Percentiles rank a stretch among this genome's conserved stretches.
phyloP scores from a whole-genome alignment of 2,797 vertebrate species.

The Cyclura pinguis region DNA sequence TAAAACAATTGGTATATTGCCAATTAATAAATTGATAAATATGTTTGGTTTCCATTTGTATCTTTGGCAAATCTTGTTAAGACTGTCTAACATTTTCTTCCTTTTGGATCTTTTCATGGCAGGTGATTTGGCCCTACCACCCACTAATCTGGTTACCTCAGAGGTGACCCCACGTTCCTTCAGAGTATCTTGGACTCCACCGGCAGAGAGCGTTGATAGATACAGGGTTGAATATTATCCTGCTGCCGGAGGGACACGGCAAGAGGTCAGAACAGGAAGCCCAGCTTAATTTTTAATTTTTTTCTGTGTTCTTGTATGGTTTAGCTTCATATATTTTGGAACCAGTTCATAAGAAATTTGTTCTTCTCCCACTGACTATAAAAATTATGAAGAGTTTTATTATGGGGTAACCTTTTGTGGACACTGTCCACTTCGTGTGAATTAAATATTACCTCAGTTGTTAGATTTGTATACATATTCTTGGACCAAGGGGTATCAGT shows the following conservation, averaged over 20 bases:
- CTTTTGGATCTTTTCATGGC: slow-evolving; percentile 46
- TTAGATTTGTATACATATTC: not conserved
- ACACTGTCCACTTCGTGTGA: not conserved
- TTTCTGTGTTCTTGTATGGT: not conserved
- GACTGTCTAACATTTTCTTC: slow-evolving; percentile 1
- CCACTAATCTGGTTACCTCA: slow-evolving; percentile 89
- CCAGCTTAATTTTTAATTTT: not conserved
- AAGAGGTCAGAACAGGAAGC: slow-evolving; percentile 82
- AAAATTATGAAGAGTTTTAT: not conserved
- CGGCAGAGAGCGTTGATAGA: slow-evolving; percentile 86
- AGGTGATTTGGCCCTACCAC: slow-evolving; percentile 81
- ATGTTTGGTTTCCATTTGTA: not conserved
- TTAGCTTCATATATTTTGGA: not conserved
- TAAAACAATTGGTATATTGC: no score
- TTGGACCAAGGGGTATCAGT: no score
- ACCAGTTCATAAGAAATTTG: not conserved
- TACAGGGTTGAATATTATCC: slow-evolving; percentile 88
- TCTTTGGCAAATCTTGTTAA: slow-evolving; percentile 13
- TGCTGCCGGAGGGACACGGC: slow-evolving; percentile 82
- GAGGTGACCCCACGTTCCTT: slow-evolving; percentile 91
- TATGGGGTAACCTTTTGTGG: not conserved
- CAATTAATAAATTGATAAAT: not conserved
- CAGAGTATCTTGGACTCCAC: slow-evolving; percentile 89
- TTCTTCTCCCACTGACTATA: not conserved
- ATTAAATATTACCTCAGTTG: not conserved